Percentiles rank a stretch among this genome's conserved stretches.
Conservation (phyloP, 2,888 invertebrate genomes). For the Muscina levida region DNA sequence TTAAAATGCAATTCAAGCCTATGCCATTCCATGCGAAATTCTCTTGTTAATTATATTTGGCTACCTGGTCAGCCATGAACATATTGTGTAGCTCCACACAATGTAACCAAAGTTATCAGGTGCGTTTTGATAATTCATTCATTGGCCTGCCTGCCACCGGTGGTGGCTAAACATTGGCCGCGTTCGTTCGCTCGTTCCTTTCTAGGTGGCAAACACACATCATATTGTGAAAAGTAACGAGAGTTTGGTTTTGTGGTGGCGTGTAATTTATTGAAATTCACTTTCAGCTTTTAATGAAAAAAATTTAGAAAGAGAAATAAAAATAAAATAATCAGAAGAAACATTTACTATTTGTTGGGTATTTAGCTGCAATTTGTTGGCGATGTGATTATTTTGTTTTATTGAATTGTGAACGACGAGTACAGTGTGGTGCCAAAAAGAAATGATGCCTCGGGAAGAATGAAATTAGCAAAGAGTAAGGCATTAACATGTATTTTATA, state of each 20-base stretch:
- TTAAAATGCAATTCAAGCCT: neutral
- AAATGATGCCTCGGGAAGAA: neutral
- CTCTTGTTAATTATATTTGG: neutral
- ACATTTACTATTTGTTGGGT: constrained; percentile 9
- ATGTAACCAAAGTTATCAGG: constrained; percentile 1
- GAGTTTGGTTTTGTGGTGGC: neutral
- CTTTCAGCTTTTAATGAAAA: constrained; percentile 54
- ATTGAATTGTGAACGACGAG: neutral
- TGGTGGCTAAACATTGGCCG: no score
- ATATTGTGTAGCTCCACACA: neutral
- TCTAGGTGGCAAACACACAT: neutral
- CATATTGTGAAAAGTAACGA: constrained; percentile 39
- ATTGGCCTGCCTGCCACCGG: no score
- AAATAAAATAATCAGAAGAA: neutral
- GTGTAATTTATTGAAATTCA: constrained; percentile 46
- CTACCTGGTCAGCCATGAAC: neutral
- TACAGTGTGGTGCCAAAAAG: neutral
- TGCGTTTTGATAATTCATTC: neutral
- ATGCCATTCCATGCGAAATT: constrained; percentile 17
- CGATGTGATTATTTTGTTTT: constrained; percentile 4
- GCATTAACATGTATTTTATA: no score
- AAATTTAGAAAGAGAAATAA: neutral
- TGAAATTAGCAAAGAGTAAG: no score
- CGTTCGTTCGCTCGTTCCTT: neutral
- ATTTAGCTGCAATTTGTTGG: constrained; percentile 33